These are phyloP conservation scores for Crotalus helleri DNA, from an alignment of 2,113 vertebrate genomes.

Conservation along the genomic window DNA sequence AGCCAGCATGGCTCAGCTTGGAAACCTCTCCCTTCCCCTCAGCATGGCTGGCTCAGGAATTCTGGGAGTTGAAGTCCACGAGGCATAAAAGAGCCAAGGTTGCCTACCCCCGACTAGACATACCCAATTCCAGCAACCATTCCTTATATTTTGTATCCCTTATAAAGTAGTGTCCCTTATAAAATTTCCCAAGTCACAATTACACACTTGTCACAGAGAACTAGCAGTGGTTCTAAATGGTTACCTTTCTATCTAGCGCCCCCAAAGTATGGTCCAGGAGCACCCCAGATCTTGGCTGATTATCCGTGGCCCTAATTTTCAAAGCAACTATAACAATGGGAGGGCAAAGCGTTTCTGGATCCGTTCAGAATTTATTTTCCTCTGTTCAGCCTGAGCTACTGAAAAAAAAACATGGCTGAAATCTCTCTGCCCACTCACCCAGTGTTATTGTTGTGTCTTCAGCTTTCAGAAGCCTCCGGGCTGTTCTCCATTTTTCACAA, in stretches of 20 bases:
- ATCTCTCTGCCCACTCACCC: neutral
- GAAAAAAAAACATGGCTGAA: neutral
- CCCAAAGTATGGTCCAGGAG: neutral
- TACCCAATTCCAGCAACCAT: too few relatives aligned
- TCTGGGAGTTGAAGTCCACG: too few relatives aligned
- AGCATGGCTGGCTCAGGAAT: too few relatives aligned
- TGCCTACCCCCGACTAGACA: too few relatives aligned
- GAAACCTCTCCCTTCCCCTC: too few relatives aligned
- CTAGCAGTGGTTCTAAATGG: neutral
- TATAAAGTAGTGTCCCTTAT: neutral
- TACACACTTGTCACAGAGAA: neutral
- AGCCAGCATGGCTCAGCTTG: too few relatives aligned
- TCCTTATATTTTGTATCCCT: too few relatives aligned
- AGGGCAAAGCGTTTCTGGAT: neutral
- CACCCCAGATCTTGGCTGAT: neutral
- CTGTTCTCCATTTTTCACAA: neutral
- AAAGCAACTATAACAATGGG: neutral
- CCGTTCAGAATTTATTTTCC: neutral
- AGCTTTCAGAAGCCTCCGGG: neutral
- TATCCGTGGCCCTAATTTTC: neutral
- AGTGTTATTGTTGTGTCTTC: neutral
- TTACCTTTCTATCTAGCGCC: neutral
- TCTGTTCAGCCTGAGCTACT: neutral
- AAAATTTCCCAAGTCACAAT: neutral
- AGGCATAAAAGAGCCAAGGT: too few relatives aligned